phyloP scores from a whole-genome alignment of 2,888 invertebrate species.

The Cylindroiulus punctatus region DNA sequence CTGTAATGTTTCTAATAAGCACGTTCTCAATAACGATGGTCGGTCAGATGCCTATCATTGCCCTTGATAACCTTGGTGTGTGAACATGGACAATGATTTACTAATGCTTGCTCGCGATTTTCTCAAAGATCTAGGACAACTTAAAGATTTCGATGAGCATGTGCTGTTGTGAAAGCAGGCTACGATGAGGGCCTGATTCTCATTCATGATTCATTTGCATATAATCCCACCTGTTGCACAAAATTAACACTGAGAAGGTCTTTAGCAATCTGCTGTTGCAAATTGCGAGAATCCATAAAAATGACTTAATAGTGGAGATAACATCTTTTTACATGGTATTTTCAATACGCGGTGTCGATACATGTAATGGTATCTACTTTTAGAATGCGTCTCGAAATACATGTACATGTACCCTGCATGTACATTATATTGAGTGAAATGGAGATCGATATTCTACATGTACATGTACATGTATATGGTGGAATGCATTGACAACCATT shows the following conservation, averaged over 20 bases:
- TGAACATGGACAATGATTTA: neutral
- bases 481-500: too few relatives aligned
- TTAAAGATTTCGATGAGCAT: neutral
- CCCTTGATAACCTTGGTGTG: constrained; percentile 14
- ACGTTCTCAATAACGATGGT: neutral
- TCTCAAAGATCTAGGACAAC: neutral
- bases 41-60: neutral
- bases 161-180: neutral
- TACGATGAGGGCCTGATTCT: neutral
- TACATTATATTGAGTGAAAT: too few relatives aligned
- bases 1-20: neutral
- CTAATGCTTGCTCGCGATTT: neutral
- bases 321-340: too few relatives aligned
- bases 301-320: neutral
- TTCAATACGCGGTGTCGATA: too few relatives aligned
- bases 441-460: too few relatives aligned
- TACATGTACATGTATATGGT: too few relatives aligned
- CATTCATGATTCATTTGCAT: neutral
- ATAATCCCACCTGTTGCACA: neutral
- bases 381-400: too few relatives aligned
- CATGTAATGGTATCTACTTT: too few relatives aligned
- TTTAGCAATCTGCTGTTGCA: neutral
- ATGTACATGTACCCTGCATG: too few relatives aligned
- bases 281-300: neutral
- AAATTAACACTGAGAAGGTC: neutral